phyloP scores from a whole-genome alignment of 2,888 invertebrate species.

The Scaptomyza cyrtandrae region DNA sequence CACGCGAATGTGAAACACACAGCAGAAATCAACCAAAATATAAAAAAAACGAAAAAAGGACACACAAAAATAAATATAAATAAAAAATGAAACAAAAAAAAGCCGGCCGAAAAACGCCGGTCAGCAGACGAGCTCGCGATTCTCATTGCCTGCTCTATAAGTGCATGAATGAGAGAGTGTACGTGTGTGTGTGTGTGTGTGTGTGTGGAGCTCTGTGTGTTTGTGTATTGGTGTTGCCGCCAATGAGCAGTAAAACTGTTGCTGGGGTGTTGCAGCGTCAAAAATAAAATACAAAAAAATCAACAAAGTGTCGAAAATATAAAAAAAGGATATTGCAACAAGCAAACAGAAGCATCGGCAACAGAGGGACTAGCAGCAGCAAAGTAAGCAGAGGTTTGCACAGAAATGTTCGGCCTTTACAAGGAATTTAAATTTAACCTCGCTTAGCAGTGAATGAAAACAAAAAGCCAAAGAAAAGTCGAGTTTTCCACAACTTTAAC shows the following conservation, averaged over 20 bases:
- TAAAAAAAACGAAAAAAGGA: background rate
- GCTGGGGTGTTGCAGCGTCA: constrained; percentile 61
- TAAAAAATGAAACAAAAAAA: constrained; percentile 34
- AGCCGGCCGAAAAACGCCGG: constrained; percentile 64
- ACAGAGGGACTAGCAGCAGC: constrained; percentile 13
- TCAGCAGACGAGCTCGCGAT: constrained; percentile 62
- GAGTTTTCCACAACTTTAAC: background rate
- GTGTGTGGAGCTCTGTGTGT: constrained; percentile 33
- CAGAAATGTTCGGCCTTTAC: constrained; percentile 6
- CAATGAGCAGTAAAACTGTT: constrained; percentile 77
- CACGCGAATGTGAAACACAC: constrained; percentile 50
- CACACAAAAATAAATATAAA: constrained; percentile 21
- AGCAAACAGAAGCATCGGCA: constrained; percentile 14
- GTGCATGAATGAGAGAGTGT: constrained; percentile 40
- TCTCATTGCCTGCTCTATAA: constrained; percentile 38
- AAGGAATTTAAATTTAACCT: constrained; percentile 13
- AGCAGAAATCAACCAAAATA: constrained; percentile 57
- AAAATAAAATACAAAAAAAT: constrained; percentile 40
- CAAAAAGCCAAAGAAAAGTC: constrained; percentile 2
- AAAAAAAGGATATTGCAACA: constrained; percentile 46
- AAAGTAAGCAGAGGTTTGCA: background rate
- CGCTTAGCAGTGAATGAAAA: constrained; percentile 4
- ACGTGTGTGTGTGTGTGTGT: constrained; percentile 7
- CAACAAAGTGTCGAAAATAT: constrained; percentile 66
- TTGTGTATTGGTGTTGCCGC: constrained; percentile 52